Base-by-base conservation (phyloP, 2,113 vertebrate species). In the Australoheros scitulus region DNA sequence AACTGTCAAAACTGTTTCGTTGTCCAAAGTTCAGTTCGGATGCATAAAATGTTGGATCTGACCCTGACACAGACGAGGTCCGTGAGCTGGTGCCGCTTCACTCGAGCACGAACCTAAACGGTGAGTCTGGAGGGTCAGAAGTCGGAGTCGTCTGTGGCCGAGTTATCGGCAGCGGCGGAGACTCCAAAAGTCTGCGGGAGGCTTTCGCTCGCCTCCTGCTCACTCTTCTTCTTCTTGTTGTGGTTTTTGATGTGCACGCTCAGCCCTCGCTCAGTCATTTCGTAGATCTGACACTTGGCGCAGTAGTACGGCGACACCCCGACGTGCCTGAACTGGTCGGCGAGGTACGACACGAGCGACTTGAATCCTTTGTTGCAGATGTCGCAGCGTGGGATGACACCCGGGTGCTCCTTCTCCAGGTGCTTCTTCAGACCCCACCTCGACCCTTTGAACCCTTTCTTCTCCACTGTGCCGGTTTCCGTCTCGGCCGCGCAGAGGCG, bases 261-360 rank as follows among this genome's bases (percentile, higher is more conserved):
- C 80, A 92, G 87, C 13, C 89, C 89, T 4, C 91, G 26, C 87
- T 90, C 76, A 0, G 90, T 92, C 77, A 92, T 91, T 17, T 91
- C 81, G 10, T 93, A 92, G 72, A 94, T 88, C 68, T 87, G 85
- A 81, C 93, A 94, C 41, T 77, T 56, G 78, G 81, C 38, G 47
- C 93, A 93, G 88, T 89, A 83, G 61, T 78, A 92, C 0, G 91
- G 90, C 9, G 92, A 90, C 20, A 86, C 84, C 1, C 88, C 90
- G 0, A 91, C 81, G 61, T 94, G 93, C 29, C 85, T 81, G 81
- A 92, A 91, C 65, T 91, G 86, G 26, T 93, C 89, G 1, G 68
- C 79, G 15, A 93, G 79, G 80, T 91, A 92, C 6, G 84, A 72
- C 2, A 22, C 29, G 4, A 93, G 11, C 2, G 78, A 18, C 56